Conservation (phyloP, 2,797 vertebrate genomes). For the Sternarchorhynchus goeldii region DNA sequence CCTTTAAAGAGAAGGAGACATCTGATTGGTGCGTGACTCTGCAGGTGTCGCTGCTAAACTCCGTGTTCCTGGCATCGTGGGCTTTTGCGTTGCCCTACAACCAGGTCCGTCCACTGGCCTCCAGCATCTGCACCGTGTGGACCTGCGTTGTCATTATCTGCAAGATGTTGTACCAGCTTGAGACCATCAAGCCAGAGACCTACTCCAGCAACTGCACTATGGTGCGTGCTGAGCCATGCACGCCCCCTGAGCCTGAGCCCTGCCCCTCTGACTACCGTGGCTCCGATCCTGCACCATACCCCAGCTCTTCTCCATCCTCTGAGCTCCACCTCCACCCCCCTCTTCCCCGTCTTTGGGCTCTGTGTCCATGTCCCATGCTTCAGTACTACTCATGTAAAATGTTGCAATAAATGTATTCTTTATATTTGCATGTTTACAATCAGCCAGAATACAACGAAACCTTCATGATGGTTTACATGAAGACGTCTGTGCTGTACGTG, state of each 20-base stretch:
- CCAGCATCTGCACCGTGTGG: slow-evolving; percentile 94
- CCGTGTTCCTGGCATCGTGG: slow-evolving; percentile 93
- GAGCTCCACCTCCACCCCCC: too few relatives aligned
- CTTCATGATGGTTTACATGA: slow-evolving; percentile 55
- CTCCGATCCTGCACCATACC: too few relatives aligned
- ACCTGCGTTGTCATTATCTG: slow-evolving; percentile 95
- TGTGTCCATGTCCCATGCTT: too few relatives aligned
- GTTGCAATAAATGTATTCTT: not conserved
- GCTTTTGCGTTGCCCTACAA: slow-evolving; percentile 93
- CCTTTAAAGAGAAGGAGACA: not conserved
- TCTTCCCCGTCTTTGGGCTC: too few relatives aligned
- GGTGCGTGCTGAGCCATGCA: slow-evolving; percentile 72
- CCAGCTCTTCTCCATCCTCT: too few relatives aligned
- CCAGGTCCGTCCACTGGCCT: slow-evolving; percentile 89
- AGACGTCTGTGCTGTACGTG: slow-evolving; percentile 80
- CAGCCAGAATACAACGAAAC: slow-evolving; percentile 75
- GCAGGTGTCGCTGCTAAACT: slow-evolving; percentile 96
- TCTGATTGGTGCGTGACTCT: slow-evolving; percentile 21
- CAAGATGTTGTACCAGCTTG: slow-evolving; percentile 98
- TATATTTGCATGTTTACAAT: slow-evolving; percentile 45
- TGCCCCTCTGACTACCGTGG: too few relatives aligned
- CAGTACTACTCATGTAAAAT: too few relatives aligned
- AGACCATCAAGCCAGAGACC: slow-evolving; percentile 77
- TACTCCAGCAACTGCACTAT: slow-evolving; percentile 82
- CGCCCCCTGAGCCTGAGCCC: too few relatives aligned